phyloP scores from a whole-genome alignment of 2,113 vertebrate genomes.

The Psittacara wagleri region DNA sequence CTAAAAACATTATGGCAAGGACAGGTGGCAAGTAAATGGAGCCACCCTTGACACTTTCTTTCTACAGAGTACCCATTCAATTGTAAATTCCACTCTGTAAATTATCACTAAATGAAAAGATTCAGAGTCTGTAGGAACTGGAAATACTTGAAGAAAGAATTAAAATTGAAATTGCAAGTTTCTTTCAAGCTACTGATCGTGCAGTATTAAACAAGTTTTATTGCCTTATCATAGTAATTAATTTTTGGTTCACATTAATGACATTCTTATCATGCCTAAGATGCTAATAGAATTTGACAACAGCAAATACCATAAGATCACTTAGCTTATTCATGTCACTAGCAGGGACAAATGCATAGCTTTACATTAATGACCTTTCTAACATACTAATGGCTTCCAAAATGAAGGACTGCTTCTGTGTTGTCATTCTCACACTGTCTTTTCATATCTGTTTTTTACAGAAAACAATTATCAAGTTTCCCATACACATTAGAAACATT shows the following conservation, averaged over 20 bases:
- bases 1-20: not conserved
- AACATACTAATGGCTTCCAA: not conserved
- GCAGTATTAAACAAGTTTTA: slow-evolving; percentile 17
- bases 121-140: not conserved
- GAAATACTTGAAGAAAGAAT: slow-evolving; percentile 3
- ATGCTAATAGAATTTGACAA: slow-evolving; percentile 46
- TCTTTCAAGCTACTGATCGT: slow-evolving; percentile 7
- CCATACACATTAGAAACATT: not conserved
- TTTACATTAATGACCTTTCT: not conserved
- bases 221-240: slow-evolving; percentile 50
- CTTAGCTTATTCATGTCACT: slow-evolving; percentile 13
- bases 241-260: slow-evolving; percentile 52
- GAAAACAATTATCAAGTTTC: not conserved
- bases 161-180: not conserved
- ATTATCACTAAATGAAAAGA: not conserved
- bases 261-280: slow-evolving; percentile 26
- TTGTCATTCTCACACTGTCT: not conserved
- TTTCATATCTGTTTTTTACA: not conserved
- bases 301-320: not conserved
- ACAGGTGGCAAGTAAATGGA: not conserved
- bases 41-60: not conserved
- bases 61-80: not conserved
- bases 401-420: not conserved
- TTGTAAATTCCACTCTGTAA: not conserved
- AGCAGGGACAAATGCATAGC: not conserved